Evolutionary conservation across 2,797 vertebrate genomes (phyloP).

Genomic region (Tauraco hartlaubi): DNA sequence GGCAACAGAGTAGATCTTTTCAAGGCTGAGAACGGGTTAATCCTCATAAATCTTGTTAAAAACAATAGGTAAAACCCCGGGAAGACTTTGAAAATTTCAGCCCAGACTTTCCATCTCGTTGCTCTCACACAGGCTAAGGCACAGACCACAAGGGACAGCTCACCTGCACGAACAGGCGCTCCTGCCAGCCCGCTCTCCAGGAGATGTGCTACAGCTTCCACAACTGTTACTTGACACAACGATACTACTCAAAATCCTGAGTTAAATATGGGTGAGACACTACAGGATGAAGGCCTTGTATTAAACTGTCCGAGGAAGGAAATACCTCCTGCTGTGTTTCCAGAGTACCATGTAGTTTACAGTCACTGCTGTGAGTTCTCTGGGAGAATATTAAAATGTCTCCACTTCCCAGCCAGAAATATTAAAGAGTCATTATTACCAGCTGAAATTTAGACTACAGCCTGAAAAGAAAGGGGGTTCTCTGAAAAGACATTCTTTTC

Average conservation of each 20-base stretch:
- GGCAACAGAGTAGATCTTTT: neutral
- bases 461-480: neutral
- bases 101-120: neutral
- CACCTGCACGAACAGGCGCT: neutral
- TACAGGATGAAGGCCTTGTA: neutral
- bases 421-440: neutral
- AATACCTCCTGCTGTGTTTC: neutral
- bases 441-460: neutral
- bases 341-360: neutral
- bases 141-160: neutral
- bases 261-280: neutral
- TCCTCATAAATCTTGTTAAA: neutral
- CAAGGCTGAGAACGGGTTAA: neutral
- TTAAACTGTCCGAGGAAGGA: neutral
- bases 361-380: neutral
- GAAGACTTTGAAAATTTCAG: neutral
- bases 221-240: neutral
- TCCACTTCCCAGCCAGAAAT: neutral
- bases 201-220: neutral
- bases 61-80: neutral
- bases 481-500: neutral
- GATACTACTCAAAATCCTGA: neutral
- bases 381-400: constrained; percentile 5
- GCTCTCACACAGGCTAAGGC: neutral
- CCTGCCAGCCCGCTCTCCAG: neutral